Base-by-base conservation (phyloP, 53 echinoderm and acorn worm species). In the Actinopyga echinites region DNA sequence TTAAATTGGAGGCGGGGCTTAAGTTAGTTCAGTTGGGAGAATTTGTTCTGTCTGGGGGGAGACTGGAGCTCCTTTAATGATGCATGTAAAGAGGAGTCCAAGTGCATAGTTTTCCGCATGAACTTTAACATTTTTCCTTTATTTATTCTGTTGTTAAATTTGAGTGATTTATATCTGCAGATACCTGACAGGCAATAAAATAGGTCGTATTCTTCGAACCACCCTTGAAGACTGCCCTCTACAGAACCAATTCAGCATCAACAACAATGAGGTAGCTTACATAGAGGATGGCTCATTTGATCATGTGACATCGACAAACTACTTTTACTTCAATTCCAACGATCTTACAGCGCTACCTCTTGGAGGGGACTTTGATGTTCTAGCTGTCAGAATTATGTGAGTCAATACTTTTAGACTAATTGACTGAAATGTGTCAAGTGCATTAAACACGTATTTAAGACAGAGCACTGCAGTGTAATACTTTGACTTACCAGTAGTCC, bases 151-250 rank as follows among this genome's bases (percentile, higher is more conserved):
- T n/a, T n/a, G n/a, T n/a, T n/a, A n/a, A n/a, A n/a, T n/a, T n/a
- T n/a, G n/a, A n/a, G n/a, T n/a, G n/a, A n/a, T n/a, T n/a, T n/a
- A n/a, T 36, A 26, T 56, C 21, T 56, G 63, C 63, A 92, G 92
- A 53, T 65, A 80, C 64, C 42, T 92, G 56, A 4, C 38, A 2
- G 29, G 29, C 30, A 95, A 95, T 62, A 78, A 85, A 57, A 91
- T 95, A 9, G 95, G 95, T 9, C 89, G 95, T 30, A 81, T 95
- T 22, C 74, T 95, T 8, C 49, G 35, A 12, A 93, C 93, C 2
- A 89, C 89, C 13, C 82, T 95, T 54, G 93, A 95, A 74, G 91
- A 95, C 73, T 93, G 93, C 65, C 95, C 93, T 26, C 83, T 95
- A 7, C 29, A 80, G 0, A 42, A 56, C 10, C 11, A 0, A 7